phyloP scores from a whole-genome alignment of 2,113 vertebrate genomes.

The Psilopsiagon aymara region DNA sequence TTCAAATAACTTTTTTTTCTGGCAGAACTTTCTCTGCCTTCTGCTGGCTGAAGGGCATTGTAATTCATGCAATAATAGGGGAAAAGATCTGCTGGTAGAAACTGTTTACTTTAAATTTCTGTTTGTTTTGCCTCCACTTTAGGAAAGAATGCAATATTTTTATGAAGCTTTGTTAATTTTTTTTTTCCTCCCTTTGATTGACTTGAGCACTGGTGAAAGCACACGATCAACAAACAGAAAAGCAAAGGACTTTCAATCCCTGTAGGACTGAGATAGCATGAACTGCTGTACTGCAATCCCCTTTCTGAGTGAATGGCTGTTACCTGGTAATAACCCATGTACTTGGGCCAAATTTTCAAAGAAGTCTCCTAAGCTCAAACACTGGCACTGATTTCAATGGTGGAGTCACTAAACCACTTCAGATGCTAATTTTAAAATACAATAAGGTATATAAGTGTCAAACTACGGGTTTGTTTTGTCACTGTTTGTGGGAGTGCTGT shows the following conservation, averaged over 20 bases:
- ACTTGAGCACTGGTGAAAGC: constrained; percentile 11
- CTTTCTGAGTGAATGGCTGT: neutral
- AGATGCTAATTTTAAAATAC: neutral
- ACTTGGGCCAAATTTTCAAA: neutral
- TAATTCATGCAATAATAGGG: constrained; percentile 43
- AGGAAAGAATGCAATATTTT: constrained; percentile 44
- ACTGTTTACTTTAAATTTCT: constrained; percentile 55
- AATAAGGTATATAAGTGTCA: neutral
- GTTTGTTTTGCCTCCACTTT: constrained; percentile 60
- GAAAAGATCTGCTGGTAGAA: constrained; percentile 30
- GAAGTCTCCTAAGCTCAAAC: neutral
- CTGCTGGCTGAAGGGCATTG: constrained; percentile 61
- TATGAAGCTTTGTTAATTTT: constrained; percentile 19
- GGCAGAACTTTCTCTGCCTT: constrained; percentile 51
- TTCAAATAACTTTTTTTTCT: constrained; percentile 44
- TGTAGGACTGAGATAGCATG: neutral
- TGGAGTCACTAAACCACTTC: neutral
- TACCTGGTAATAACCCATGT: neutral
- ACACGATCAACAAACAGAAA: neutral
- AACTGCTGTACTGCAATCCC: neutral
- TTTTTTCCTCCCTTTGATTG: constrained; percentile 6
- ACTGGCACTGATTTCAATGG: neutral
- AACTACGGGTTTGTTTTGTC: neutral
- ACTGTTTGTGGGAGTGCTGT: neutral
- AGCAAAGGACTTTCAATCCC: neutral